phyloP scores from a whole-genome alignment of 1,140 invertebrate species.

The Micrasema longulum region DNA sequence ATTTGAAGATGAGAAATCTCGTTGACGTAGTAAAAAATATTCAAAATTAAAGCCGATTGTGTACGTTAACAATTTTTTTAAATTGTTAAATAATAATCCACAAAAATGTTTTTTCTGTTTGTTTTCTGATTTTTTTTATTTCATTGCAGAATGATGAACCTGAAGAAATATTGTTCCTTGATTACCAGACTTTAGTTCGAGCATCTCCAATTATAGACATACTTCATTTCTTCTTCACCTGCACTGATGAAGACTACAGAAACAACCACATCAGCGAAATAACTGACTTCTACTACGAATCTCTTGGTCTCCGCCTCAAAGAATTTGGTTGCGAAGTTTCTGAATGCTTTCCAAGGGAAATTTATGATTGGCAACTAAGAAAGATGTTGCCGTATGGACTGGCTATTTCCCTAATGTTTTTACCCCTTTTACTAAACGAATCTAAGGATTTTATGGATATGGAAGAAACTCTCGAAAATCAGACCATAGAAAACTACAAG shows the following conservation, averaged over 20 bases:
- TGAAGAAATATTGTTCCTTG: slow-evolving; percentile 11
- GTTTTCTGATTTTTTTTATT: no score
- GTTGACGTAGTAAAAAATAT: no score
- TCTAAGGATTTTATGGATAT: not conserved
- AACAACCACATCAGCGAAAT: slow-evolving; percentile 10
- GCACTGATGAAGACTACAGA: slow-evolving; percentile 21
- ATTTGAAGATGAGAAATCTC: no score
- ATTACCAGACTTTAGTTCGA: slow-evolving; percentile 29
- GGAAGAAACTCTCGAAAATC: not conserved
- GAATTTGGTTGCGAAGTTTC: slow-evolving; percentile 18
- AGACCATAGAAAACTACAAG: not conserved
- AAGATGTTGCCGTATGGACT: slow-evolving; percentile 14
- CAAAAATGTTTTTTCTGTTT: no score
- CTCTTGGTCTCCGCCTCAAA: not conserved
- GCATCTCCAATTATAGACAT: slow-evolving; percentile 29
- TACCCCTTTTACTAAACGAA: slow-evolving; percentile 4
- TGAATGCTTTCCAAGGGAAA: slow-evolving; percentile 9
- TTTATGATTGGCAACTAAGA: slow-evolving; percentile 20
- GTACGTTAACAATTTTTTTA: no score
- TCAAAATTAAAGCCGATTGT: no score
- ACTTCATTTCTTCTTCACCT: slow-evolving; percentile 19
- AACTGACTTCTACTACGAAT: slow-evolving; percentile 25
- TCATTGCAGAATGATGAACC: slow-evolving; percentile 33
- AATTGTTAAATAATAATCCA: no score
- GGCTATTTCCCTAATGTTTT: not conserved